A percentile compares a stretch with the other conserved stretches of the same genome.
Evolutionary conservation across 2,113 vertebrate genomes (phyloP).

Genomic region (Myodes glareolus): DNA sequence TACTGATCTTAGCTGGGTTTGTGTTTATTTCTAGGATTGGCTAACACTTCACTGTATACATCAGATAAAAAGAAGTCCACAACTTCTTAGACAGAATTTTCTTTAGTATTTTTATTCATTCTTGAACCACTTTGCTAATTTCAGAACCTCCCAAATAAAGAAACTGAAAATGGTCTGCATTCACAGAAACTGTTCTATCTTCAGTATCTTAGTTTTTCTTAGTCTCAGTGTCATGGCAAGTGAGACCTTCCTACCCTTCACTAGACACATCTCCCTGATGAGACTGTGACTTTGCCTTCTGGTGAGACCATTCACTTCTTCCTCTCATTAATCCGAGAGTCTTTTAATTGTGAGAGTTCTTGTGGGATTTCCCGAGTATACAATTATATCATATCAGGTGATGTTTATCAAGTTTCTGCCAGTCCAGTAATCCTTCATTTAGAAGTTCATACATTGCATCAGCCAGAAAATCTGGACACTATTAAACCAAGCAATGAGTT

Average conservation of each 20-base stretch:
- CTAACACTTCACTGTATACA: background rate
- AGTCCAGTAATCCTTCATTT: slow-evolving; percentile 14
- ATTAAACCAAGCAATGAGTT: slow-evolving; percentile 10
- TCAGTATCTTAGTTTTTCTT: background rate
- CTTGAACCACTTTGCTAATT: background rate
- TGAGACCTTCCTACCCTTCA: background rate
- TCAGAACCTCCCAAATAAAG: background rate
- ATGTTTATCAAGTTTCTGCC: background rate
- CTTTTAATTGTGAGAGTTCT: background rate
- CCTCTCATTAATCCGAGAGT: background rate
- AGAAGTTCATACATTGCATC: background rate
- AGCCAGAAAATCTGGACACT: slow-evolving; percentile 1
- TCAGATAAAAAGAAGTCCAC: too few species aligned
- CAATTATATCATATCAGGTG: background rate
- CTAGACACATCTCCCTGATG: background rate
- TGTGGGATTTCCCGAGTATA: background rate
- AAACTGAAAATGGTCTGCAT: background rate
- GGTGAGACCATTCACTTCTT: background rate
- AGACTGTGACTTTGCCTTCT: background rate
- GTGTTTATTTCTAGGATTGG: background rate
- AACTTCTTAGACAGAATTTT: background rate
- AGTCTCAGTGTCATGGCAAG: background rate
- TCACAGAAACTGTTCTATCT: background rate
- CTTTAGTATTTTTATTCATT: background rate
- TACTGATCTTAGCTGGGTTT: background rate